These are phyloP conservation scores for Nycteola revayana DNA, from an alignment of 2,888 invertebrate genomes.

Conservation along the genomic window DNA sequence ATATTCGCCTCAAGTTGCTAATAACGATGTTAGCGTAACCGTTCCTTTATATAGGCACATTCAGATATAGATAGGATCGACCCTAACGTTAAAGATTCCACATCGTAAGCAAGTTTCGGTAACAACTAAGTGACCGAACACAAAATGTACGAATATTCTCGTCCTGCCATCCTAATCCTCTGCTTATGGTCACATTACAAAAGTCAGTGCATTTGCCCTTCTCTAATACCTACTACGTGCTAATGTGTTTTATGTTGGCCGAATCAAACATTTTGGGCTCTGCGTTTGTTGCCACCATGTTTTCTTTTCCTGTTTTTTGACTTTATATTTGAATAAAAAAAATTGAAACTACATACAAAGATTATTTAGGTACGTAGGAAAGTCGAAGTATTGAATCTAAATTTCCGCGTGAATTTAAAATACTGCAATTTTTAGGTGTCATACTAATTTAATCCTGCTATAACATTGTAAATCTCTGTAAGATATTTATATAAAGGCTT, in stretches of 20 bases:
- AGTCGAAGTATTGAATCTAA: too few species aligned
- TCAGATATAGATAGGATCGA: conserved; percentile 24
- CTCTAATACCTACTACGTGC: conserved; percentile 71
- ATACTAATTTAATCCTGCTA: too few species aligned
- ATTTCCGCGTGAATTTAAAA: too few species aligned
- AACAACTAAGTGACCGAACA: conserved; percentile 44
- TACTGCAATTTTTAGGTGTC: too few species aligned
- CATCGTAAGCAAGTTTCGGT: conserved; percentile 46
- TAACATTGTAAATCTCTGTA: too few species aligned
- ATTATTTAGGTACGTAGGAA: too few species aligned
- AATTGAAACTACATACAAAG: too few species aligned
- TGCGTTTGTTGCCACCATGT: conserved; percentile 39
- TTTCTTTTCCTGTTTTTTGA: too few species aligned
- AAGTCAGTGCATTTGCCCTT: conserved; percentile 72
- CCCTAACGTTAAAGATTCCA: conserved; percentile 42
- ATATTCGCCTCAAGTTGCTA: too few species aligned
- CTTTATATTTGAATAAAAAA: too few species aligned
- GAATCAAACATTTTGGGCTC: conserved; percentile 49
- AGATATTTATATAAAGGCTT: too few species aligned
- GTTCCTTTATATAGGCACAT: conserved; percentile 27
- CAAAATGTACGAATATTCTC: conserved; percentile 51
- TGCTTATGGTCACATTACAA: conserved; percentile 74
- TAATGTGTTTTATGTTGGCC: conserved; percentile 71
- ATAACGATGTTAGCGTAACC: too few species aligned
- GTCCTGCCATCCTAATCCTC: conserved; percentile 53